Evolutionary conservation across 2,797 vertebrate genomes (phyloP).

Genomic region (Myiothlypis coronata): DNA sequence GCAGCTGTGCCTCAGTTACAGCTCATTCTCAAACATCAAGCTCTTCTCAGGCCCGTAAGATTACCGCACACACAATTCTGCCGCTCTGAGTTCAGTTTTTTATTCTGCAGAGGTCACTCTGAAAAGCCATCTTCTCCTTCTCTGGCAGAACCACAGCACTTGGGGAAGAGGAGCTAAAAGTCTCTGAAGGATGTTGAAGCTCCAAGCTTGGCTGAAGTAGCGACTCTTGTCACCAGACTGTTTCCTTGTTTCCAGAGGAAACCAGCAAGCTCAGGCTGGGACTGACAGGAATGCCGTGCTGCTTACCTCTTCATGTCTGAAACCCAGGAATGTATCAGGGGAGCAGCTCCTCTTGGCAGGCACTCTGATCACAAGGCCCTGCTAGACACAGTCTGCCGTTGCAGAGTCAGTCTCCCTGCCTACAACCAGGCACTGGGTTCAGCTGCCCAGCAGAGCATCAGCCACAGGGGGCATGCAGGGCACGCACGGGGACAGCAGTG

Average conservation of each 20-base stretch:
- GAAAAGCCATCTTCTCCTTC: background rate
- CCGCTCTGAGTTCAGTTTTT: background rate
- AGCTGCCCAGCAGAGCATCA: background rate
- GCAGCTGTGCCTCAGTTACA: background rate
- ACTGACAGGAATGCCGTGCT: background rate
- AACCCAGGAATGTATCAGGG: background rate
- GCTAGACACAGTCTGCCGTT: background rate
- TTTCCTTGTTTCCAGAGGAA: background rate
- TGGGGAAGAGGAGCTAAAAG: background rate
- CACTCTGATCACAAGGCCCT: background rate
- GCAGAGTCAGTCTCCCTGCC: background rate
- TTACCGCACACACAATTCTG: background rate
- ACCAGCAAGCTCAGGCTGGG: background rate
- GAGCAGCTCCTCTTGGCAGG: conserved; percentile 2
- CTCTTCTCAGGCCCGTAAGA: background rate
- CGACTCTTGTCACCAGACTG: background rate
- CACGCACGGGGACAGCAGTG: background rate
- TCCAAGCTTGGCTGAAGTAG: background rate
- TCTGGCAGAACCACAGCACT: background rate
- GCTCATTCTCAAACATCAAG: background rate
- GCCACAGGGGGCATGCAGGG: background rate
- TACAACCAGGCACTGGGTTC: fast-evolving
- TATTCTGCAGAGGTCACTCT: background rate
- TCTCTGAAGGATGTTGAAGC: background rate
- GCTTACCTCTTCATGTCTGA: background rate